phyloP scores from a whole-genome alignment of 2,888 invertebrate species.

The Protodeltote pygarga region DNA sequence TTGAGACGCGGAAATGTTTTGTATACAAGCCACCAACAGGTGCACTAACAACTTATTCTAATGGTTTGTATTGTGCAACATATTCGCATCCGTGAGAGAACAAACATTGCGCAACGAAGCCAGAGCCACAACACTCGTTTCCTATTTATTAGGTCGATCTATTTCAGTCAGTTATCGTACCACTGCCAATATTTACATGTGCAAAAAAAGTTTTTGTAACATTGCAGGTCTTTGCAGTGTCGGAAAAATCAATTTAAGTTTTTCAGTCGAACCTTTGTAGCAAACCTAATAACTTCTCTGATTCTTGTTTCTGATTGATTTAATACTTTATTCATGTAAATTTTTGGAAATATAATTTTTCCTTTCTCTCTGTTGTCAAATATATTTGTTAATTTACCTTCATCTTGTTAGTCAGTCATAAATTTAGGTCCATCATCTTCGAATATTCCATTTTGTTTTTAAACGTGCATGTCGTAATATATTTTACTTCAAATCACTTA shows the following conservation, averaged over 20 bases:
- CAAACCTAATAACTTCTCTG: too few species aligned
- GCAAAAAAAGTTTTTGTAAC: slow-evolving; percentile 38
- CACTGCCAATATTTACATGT: slow-evolving; percentile 69
- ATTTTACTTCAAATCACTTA: slow-evolving; percentile 9
- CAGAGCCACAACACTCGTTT: slow-evolving; percentile 66
- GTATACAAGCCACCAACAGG: slow-evolving; percentile 46
- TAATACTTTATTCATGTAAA: too few species aligned
- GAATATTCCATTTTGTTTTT: too few species aligned
- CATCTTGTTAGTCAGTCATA: too few species aligned
- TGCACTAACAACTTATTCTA: slow-evolving; percentile 52
- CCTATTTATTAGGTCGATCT: slow-evolving; percentile 81
- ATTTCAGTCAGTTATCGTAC: slow-evolving; percentile 70
- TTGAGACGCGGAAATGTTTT: slow-evolving; percentile 35
- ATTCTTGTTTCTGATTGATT: too few species aligned
- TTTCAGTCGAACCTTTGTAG: neutral
- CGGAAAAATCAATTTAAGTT: neutral
- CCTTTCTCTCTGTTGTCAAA: too few species aligned
- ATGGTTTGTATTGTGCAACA: slow-evolving; percentile 65
- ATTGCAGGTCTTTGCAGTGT: neutral
- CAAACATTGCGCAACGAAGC: slow-evolving; percentile 68
- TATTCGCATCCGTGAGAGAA: slow-evolving; percentile 65
- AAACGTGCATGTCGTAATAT: too few species aligned
- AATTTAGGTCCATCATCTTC: too few species aligned
- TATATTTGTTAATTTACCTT: too few species aligned
- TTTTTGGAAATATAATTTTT: too few species aligned